Base-by-base conservation (phyloP, 2,797 vertebrate genomes). In the Muraenolepis orangiensis region DNA sequence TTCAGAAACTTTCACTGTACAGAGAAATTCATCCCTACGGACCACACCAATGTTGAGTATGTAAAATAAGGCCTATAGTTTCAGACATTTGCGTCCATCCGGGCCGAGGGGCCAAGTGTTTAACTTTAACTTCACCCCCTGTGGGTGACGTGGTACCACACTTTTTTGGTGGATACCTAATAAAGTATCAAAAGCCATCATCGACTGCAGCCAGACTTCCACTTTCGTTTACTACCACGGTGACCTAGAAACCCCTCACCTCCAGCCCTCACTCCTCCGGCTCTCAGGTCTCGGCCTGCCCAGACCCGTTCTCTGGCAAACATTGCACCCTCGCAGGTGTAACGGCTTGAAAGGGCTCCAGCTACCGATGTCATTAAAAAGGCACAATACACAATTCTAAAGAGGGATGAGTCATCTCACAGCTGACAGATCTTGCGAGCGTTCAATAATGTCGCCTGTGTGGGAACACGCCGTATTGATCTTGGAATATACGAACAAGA, bases 171-270 rank as follows among this genome's bases (percentile, higher is more conserved):
- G n/a, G n/a, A n/a, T n/a, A n/a, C n/a, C n/a, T n/a, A n/a, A n/a
- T n/a, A n/a, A 26, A 64, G 20, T 38, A 38, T 38, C 36, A 64
- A 26, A 57, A 64, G 23, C 57, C 57, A 64, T 26, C 23, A 64
- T 26, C 5, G 23, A 20, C 51, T 23, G 20, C 6, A n/a, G 51
- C 51, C 51, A 6, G 8, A 64, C 74, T 85, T 87, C 82, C 76
- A 31, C 81, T 88, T 87, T 87, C 78, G 83, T 68, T 81, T 38
- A 42, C 69, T 3, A 64, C n/a, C 26, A 20, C 71, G 70, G 84
- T 78, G 74, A 77, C 72, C 66, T 66, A 73, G 61, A 80, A 74
- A 83, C 80, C 72, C 73, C 68, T 70, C 23, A 57, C 74, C 26
- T 64, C 36, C 46, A 70, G 38, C 64, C 72, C 84, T 77, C 75